Evolutionary conservation across 1,140 invertebrate species (phyloP), one percentile per base, ranked within the genome.

Genomic region (Hesperophylax magnus): DNA sequence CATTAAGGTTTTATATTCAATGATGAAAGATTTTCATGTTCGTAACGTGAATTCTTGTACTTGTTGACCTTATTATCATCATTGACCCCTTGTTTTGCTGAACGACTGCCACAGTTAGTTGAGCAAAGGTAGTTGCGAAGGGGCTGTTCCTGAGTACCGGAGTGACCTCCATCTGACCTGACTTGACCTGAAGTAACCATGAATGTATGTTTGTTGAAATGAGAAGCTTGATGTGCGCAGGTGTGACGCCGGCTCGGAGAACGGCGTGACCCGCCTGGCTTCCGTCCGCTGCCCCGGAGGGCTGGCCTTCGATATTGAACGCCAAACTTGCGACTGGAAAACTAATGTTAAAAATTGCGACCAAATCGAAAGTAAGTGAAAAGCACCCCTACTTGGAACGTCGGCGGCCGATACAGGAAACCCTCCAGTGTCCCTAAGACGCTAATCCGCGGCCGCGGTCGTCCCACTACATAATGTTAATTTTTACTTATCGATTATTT

Each of bases 241-340:
- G 93, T 97, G 96, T 89, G 96, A 97, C 93, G 94, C 94, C 91
- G 96, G 95, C 86, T 95, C 91, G 86, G 95, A 97, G 90, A 95
- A 94, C 87, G 95, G 95, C 81, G 93, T 93, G 77, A 96, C 94
- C 86, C 93, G 96, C 86, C 91, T 97, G 88, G 96, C 96, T 77
- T 94, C 95, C 78, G 95, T 98, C 84, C 92, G 94, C 85, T 98
- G 97, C 89, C 96, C 96, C 81, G 94, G 93, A 86, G 96, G 96
- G 89, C 92, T 98, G 87, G 96, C 96, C 86, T 98, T 98, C 92
- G 97, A 98, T 93, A 95, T 98, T 88, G 94, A 96, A 89, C 93
- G 96, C 86, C 97, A 98, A 89, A 97, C 96, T 83, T 98, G 97
- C 91, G 96, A 98, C 91, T 98, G 97, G 96, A 98, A 97, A 93